Base-by-base conservation (phyloP, 2,113 vertebrate species). In the Paracanthobrama guichenoti region DNA sequence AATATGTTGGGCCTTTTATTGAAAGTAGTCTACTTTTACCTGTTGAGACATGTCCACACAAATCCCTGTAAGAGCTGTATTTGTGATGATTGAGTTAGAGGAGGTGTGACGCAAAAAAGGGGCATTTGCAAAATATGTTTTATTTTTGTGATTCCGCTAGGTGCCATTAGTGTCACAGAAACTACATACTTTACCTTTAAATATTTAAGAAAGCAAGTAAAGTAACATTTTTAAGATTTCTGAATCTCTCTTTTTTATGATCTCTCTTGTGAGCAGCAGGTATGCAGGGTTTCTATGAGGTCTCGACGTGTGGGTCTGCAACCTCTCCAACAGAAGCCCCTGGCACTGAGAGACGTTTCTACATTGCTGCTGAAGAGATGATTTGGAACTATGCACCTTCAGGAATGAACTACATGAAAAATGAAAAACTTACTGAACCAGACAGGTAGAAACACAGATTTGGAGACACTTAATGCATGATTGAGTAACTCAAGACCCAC, bases 231-330 rank as follows among this genome's bases (percentile, higher is more conserved):
- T 5, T 16, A n/a, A 4, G 2, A n/a, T 14, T 44, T n/a, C 22
- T 72, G 12, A 71, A 14, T 4, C 31, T 16, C 20, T 77, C 55
- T 59, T 80, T 42, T 69, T 20, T 72, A 8, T 67, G 64, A 3
- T 60, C 26, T 26, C 59, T 16, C 55, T 48, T 22, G 10, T 46
- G 84, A 85, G 46, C 90, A 99, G 97, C 95, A 89, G 97, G 97
- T 24, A 98, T 98, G 97, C 95, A 96, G 90, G 97, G 95, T 0
- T 94, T 97, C 9, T 99, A 98, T 82, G 90, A 94, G 26, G 96
- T 98, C 62, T 91, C 88, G 26, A 85, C 88, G 67, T 99, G 97
- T 90, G 89, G 50, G 71, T 86, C 84, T 66, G 87, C 67, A 11
- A 14, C 57, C 44, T 20, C 78, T 71, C 1, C 69, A 6, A 82